Evolutionary conservation across 2,113 vertebrate species (phyloP), one percentile per base, ranked within the genome.

Genomic region (Saccopteryx leptura): DNA sequence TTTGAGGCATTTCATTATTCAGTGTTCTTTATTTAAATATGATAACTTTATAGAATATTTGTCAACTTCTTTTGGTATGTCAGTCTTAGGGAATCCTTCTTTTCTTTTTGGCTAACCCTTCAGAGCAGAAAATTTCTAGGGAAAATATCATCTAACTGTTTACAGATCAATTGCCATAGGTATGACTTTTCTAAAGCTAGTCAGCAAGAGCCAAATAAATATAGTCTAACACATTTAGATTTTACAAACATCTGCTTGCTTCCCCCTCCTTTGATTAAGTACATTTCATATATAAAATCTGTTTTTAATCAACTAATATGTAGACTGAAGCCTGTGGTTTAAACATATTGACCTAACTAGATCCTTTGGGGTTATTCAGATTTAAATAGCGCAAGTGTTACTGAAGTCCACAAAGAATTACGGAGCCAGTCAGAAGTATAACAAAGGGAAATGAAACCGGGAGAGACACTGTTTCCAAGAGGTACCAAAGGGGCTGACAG

Each of bases 161-260:
- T 96, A 96, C 66, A 56, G 65, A 91, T 93, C 90, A 78, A 69
- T n/a, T 93, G 92, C 95, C 92, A 86, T 71, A 97, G 88, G 88
- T 97, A 94, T 86, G 72, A 90, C 54, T 94, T 97, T 93, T 81
- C 56, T 78, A 92, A 97, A 97, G 81, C 92, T 66, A 65, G 96
- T 93, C 96, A 82, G 72, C 92, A 97, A 95, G 56, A 97, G 92
- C 97, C 98, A 92, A 97, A 97, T 85, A 97, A 91, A 94, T 75
- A 97, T 12, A 96, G 97, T 97, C 98, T 96, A 98, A 95, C 93
- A 94, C 84, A 91, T 81, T 94, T 26, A 83, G 66, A 89, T 88
- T 98, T 98, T 93, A 97, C 85, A 97, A 95, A 97, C 94, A 96
- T 93, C 94, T 98, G 94, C 91, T 94, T 97, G 93, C 97, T 92